Percentiles rank a stretch among this genome's conserved stretches.
phyloP scores from a whole-genome alignment of 2,113 vertebrate species.

The Proterorhinus semilunaris region DNA sequence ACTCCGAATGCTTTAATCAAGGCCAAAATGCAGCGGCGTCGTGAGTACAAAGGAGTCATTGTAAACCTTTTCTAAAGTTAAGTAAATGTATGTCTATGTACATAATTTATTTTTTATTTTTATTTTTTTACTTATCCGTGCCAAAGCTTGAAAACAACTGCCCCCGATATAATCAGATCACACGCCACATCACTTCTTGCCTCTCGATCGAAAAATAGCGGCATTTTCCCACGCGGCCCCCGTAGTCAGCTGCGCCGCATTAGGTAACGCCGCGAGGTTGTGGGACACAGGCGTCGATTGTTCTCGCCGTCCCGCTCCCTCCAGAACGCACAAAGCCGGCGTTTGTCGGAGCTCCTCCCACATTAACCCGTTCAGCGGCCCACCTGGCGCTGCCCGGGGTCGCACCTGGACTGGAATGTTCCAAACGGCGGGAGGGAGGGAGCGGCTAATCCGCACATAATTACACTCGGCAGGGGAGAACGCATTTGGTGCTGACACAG shows the following conservation, averaged over 20 bases:
- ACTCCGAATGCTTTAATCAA: too few relatives aligned
- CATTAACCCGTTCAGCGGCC: background rate
- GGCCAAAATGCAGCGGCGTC: too few relatives aligned
- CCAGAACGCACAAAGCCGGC: background rate
- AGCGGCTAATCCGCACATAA: conserved; percentile 2
- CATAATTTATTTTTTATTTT: too few relatives aligned
- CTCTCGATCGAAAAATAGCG: too few relatives aligned
- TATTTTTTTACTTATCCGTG: too few relatives aligned
- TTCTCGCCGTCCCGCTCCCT: background rate
- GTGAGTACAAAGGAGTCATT: too few relatives aligned
- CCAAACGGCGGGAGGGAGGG: background rate
- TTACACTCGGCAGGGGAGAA: background rate
- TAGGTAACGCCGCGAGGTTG: background rate
- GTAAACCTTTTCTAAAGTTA: too few relatives aligned
- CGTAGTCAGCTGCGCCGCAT: background rate
- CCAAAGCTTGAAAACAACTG: too few relatives aligned
- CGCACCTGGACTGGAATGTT: conserved; percentile 1
- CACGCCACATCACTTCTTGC: background rate
- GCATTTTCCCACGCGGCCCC: background rate
- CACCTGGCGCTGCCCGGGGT: background rate
- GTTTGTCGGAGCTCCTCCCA: background rate
- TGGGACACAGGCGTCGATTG: background rate
- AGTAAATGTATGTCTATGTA: too few relatives aligned
- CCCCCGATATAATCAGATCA: too few relatives aligned
- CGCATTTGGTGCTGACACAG: background rate